Evolutionary conservation across 1,140 invertebrate species (phyloP).

Genomic region (Microplitis demolitor): DNA sequence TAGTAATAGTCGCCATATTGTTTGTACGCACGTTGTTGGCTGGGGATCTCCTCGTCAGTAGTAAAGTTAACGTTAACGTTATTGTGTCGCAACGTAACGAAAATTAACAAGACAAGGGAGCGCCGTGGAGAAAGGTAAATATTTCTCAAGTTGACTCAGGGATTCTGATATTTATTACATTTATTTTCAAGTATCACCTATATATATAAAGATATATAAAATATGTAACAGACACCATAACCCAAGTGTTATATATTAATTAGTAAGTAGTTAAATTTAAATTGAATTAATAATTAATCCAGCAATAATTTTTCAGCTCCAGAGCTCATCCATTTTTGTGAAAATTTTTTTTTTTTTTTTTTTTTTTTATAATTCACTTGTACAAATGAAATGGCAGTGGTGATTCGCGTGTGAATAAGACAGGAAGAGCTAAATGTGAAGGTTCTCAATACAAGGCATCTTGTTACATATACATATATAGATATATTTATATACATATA

Average conservation of each 20-base stretch:
- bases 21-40: constrained; percentile 40
- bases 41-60: background rate
- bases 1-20: constrained; percentile 43
- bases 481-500: too few relatives aligned
- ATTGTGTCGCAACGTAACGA: constrained; percentile 17
- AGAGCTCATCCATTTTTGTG: too few relatives aligned
- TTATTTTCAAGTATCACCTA: constrained; percentile 7
- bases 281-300: too few relatives aligned
- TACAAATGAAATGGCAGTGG: background rate
- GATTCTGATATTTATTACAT: background rate
- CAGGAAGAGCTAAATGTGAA: background rate
- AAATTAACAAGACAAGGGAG: constrained; percentile 20
- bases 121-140: constrained; percentile 41
- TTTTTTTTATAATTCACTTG: background rate
- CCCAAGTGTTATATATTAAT: too few relatives aligned
- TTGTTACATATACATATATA: too few relatives aligned
- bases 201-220: background rate
- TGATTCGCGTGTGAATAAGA: background rate
- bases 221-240: background rate
- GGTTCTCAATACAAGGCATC: background rate
- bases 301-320: too few relatives aligned
- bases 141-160: constrained; percentile 13
- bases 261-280: too few relatives aligned
- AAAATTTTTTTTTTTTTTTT: background rate
- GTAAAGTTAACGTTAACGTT: background rate